Conservation (phyloP, 2,797 vertebrate genomes). For the Ispidina lecontei region DNA sequence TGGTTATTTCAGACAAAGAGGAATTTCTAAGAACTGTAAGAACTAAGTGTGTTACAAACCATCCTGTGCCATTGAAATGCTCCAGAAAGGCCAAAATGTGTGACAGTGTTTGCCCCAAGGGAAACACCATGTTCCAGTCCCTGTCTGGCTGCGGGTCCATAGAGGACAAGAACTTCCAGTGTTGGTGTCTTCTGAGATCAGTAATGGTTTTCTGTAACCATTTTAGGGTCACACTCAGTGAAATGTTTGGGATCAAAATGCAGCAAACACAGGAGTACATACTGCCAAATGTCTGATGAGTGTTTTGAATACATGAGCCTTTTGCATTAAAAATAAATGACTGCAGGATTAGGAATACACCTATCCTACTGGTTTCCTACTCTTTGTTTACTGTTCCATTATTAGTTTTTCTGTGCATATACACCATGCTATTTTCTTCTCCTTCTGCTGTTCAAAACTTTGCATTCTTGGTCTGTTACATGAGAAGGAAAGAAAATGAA, state of each 20-base stretch:
- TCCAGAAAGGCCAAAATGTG: neutral
- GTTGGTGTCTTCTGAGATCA: neutral
- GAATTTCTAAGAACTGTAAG: neutral
- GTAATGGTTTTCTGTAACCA: neutral
- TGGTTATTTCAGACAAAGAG: neutral
- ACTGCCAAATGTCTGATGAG: accelerated
- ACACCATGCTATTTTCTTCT: neutral
- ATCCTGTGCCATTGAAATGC: accelerated
- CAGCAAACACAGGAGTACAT: neutral
- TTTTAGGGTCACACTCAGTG: neutral
- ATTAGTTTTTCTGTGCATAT: neutral
- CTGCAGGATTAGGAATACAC: neutral
- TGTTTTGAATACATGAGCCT: neutral
- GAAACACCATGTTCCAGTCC: neutral
- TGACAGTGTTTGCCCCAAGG: neutral
- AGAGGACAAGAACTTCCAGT: neutral
- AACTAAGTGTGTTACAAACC: neutral
- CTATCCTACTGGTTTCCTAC: neutral
- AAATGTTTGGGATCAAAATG: neutral
- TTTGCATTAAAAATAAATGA: neutral
- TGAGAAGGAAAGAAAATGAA: neutral
- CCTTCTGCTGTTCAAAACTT: neutral
- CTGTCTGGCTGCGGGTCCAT: neutral
- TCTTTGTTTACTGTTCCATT: neutral
- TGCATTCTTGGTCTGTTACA: neutral